A percentile compares a stretch with the other conserved stretches of the same genome.
phyloP scores from a whole-genome alignment of 2,797 vertebrate genomes.

The Chaetodon trifasciatus region DNA sequence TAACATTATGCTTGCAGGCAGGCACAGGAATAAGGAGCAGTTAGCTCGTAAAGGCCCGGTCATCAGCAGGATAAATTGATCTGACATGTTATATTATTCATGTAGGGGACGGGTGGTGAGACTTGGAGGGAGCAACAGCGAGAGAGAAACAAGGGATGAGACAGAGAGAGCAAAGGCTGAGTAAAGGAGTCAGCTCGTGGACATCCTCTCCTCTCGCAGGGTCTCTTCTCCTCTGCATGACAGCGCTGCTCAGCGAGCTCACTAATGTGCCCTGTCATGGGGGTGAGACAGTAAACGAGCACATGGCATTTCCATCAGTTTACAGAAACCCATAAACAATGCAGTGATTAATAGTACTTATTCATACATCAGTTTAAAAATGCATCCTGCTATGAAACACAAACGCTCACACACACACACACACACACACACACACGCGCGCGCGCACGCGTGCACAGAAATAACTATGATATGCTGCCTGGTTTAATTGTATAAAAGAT shows the following conservation, averaged over 20 bases:
- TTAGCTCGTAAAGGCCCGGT: conserved; percentile 64
- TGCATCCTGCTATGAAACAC: not conserved
- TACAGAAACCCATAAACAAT: conserved; percentile 41
- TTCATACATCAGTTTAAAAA: conserved; percentile 31
- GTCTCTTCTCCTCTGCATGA: conserved; percentile 56
- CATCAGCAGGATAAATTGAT: conserved; percentile 75
- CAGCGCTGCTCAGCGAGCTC: conserved; percentile 60
- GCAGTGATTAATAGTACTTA: conserved; percentile 46
- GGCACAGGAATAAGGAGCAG: conserved; percentile 58
- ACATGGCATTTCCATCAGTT: conserved; percentile 57
- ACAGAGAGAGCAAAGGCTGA: conserved; percentile 51
- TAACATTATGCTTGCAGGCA: conserved; percentile 68
- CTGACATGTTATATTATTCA: conserved; percentile 73
- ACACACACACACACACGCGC: conserved; percentile 11
- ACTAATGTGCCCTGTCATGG: conserved; percentile 61
- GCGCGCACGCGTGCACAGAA: conserved; percentile 46
- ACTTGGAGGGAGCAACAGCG: conserved; percentile 29
- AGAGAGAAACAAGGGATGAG: conserved; percentile 37
- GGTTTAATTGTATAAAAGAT: conserved; percentile 83
- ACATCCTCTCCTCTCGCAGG: conserved; percentile 55
- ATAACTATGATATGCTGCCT: conserved; percentile 66
- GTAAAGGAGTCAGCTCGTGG: conserved; percentile 57
- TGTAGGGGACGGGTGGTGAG: conserved; percentile 46
- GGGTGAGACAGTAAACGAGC: conserved; percentile 45
- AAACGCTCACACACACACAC: not conserved